phyloP scores from a whole-genome alignment of 2,113 vertebrate genomes.

The Oenanthe melanoleuca region DNA sequence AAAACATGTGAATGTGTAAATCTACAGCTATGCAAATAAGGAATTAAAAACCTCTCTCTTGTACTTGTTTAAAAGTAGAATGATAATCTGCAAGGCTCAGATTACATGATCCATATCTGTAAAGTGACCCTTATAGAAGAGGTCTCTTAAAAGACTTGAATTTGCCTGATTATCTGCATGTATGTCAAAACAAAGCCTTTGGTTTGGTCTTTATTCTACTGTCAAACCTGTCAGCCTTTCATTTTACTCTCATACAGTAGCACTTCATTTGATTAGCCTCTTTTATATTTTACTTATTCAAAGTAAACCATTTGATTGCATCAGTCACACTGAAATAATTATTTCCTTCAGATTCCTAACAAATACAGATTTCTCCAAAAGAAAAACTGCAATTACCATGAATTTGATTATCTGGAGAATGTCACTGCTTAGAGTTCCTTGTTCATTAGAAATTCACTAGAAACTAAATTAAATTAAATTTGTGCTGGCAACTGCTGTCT shows the following conservation, averaged over 20 bases:
- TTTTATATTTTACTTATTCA: neutral
- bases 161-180: slow-evolving; percentile 2
- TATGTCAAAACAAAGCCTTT: slow-evolving; percentile 17
- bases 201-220: neutral
- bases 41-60: slow-evolving; percentile 33
- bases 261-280: slow-evolving; percentile 23
- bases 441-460: neutral
- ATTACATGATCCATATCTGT: slow-evolving; percentile 66
- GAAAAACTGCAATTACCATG: neutral
- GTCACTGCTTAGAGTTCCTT: neutral
- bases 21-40: slow-evolving; percentile 22
- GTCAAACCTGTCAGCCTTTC: neutral
- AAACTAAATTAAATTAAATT: neutral
- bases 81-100: slow-evolving; percentile 60
- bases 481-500: neutral
- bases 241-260: neutral
- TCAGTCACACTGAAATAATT: slow-evolving; percentile 14
- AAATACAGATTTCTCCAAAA: neutral
- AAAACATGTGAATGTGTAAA: neutral
- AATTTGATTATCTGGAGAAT: neutral
- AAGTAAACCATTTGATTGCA: slow-evolving; percentile 10
- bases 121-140: slow-evolving; percentile 47
- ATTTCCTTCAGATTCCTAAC: neutral
- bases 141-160: slow-evolving; percentile 4
- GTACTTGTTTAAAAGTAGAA: slow-evolving; percentile 45